A percentile compares a stretch with the other conserved stretches of the same genome.
Conservation (phyloP, 1,140 invertebrate genomes). For the Aplysia californica region DNA sequence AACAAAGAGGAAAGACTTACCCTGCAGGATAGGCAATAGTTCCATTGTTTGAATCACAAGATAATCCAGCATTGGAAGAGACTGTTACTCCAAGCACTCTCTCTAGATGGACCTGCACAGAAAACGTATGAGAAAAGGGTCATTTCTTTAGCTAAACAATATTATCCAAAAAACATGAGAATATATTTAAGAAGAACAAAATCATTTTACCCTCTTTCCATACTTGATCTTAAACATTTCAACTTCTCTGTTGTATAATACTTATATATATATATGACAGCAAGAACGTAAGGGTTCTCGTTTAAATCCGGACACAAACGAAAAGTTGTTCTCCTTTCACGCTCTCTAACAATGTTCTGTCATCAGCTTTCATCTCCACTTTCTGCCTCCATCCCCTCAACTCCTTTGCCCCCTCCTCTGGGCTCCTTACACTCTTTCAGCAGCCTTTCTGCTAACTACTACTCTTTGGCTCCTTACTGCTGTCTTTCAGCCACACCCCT, state of each 20-base stretch:
- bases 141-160: background rate
- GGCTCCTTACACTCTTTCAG: too few species aligned
- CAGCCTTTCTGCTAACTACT: too few species aligned
- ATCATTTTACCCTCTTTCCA: background rate
- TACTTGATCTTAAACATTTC: background rate
- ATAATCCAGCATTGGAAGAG: conserved; percentile 88
- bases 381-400: too few species aligned
- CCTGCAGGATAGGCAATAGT: conserved; percentile 94
- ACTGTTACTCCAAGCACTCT: conserved; percentile 92
- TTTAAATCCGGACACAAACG: too few species aligned
- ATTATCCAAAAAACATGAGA: background rate
- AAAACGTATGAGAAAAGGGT: background rate
- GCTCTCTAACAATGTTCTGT: too few species aligned
- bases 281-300: background rate
- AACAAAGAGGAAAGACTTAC: conserved; percentile 78
- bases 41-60: conserved; percentile 86
- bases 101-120: conserved; percentile 88
- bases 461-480: too few species aligned
- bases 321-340: too few species aligned
- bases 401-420: too few species aligned
- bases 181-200: too few species aligned
- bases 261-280: too few species aligned
- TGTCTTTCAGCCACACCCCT: too few species aligned
- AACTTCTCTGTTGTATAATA: background rate
- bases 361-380: too few species aligned